A percentile compares a stretch with the other conserved stretches of the same genome.
These are phyloP conservation scores for Solenodon paradoxus DNA, from an alignment of 2,113 vertebrate genomes.

Conservation along the genomic window DNA sequence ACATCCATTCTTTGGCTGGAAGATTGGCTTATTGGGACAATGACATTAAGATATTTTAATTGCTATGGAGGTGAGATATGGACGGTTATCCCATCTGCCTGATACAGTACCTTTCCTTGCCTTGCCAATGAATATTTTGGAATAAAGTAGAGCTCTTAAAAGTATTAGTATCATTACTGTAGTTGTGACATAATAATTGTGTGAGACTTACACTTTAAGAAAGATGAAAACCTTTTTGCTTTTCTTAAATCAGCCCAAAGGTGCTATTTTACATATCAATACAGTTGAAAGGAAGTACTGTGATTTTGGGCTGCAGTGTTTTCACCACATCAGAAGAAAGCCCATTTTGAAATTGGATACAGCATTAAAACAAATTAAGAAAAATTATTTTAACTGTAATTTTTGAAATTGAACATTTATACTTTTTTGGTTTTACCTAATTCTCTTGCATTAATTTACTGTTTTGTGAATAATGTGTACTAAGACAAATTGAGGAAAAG, in stretches of 20 bases:
- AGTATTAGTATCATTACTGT: constrained; percentile 4
- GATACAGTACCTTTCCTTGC: neutral
- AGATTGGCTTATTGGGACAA: neutral
- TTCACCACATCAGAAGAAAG: constrained; percentile 63
- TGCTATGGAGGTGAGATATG: neutral
- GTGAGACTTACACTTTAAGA: constrained; percentile 40
- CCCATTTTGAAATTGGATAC: constrained; percentile 64
- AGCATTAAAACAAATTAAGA: constrained; percentile 64
- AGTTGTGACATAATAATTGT: constrained; percentile 21
- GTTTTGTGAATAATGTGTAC: constrained; percentile 82
- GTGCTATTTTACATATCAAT: constrained; percentile 80
- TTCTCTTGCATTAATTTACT: constrained; percentile 82
- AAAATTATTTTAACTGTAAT: constrained; percentile 79
- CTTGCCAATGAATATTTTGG: neutral
- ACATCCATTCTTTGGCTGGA: neutral
- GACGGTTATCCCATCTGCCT: neutral
- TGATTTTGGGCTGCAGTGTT: constrained; percentile 67
- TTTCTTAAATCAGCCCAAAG: constrained; percentile 62
- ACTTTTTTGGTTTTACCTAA: constrained; percentile 80
- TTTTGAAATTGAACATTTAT: constrained; percentile 78
- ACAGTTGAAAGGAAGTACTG: constrained; percentile 60
- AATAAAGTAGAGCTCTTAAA: constrained; percentile 45
- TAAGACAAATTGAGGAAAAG: constrained; percentile 78
- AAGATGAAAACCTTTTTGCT: constrained; percentile 54
- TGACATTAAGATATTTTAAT: neutral